Conservation (phyloP, 2,797 vertebrate genomes). For the Todus mexicanus region DNA sequence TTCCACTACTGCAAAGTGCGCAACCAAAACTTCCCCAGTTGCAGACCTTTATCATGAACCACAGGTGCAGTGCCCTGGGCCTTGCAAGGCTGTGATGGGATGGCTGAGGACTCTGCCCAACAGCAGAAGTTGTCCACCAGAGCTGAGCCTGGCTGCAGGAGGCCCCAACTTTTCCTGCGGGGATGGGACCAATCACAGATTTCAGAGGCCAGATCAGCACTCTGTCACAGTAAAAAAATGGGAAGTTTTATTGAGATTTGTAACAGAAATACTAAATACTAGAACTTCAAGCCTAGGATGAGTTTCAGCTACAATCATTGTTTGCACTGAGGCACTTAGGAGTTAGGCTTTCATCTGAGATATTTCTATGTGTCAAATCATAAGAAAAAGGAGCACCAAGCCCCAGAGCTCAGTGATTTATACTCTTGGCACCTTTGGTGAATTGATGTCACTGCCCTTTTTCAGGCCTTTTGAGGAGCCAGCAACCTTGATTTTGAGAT, state of each 20-base stretch:
- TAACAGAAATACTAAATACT: not conserved
- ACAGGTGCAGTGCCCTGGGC: not conserved
- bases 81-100: not conserved
- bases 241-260: not conserved
- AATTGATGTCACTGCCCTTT: not conserved
- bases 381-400: not conserved
- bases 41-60: not conserved
- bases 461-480: not conserved
- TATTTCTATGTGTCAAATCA: not conserved
- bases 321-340: not conserved
- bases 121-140: not conserved
- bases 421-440: not conserved
- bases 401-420: not conserved
- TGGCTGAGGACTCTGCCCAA: not conserved
- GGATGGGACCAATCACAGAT: not conserved
- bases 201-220: not conserved
- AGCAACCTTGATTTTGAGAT: not conserved
- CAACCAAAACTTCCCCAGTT: not conserved
- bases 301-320: not conserved
- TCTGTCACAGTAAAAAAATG: not conserved
- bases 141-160: not conserved
- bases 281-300: not conserved
- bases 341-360: not conserved
- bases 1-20: not conserved
- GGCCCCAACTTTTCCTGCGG: not conserved